Evolutionary conservation across 2,797 vertebrate species (phyloP).

Genomic region (Gymnocypris eckloni): DNA sequence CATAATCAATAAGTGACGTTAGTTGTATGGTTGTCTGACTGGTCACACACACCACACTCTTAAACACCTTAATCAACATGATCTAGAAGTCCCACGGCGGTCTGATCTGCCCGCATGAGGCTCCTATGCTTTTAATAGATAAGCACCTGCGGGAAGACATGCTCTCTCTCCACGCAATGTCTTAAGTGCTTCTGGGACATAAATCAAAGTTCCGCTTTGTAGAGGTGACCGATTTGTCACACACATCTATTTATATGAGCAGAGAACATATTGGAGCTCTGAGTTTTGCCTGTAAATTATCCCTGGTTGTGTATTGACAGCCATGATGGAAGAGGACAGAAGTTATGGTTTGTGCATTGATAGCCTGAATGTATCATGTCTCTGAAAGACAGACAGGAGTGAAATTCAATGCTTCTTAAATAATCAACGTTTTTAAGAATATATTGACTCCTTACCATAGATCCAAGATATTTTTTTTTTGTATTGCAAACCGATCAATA

Average conservation of each 20-base stretch:
- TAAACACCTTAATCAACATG: constrained; percentile 39
- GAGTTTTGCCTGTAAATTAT: constrained; percentile 72
- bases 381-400: background rate
- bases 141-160: constrained; percentile 51
- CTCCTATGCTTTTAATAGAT: constrained; percentile 46
- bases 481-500: background rate
- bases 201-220: constrained; percentile 67
- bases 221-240: constrained; percentile 59
- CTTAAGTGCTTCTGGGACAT: constrained; percentile 65
- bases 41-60: constrained; percentile 3
- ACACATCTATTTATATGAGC: constrained; percentile 70
- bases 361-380: background rate
- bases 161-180: constrained; percentile 64
- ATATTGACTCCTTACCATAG: background rate
- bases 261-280: constrained; percentile 66
- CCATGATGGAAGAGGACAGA: constrained; percentile 49
- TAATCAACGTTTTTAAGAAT: background rate
- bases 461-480: background rate
- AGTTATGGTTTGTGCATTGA: background rate
- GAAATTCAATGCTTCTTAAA: background rate
- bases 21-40: constrained; percentile 15
- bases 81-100: constrained; percentile 15
- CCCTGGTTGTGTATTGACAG: constrained; percentile 66
- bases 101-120: background rate
- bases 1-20: constrained; percentile 33